Percentiles rank a stretch among this genome's conserved stretches.
These are phyloP conservation scores for Polydesmus complanatus DNA, from an alignment of 2,888 invertebrate genomes.

Conservation along the genomic window DNA sequence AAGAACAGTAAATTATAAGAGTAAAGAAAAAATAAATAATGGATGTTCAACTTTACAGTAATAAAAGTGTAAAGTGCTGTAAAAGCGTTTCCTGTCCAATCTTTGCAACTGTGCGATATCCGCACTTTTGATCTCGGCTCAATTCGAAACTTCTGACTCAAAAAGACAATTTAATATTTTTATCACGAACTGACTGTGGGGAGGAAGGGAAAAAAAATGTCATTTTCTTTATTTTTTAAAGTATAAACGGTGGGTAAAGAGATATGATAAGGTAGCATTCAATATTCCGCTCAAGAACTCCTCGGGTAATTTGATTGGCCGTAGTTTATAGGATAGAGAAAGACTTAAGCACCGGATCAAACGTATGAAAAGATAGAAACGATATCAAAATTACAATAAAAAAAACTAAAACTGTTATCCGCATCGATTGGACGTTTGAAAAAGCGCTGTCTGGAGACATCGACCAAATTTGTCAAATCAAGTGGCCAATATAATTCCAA, in stretches of 20 bases:
- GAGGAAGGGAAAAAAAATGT: neutral
- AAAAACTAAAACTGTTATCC: neutral
- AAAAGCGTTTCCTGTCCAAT: neutral
- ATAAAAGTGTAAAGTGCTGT: neutral
- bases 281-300: neutral
- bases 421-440: neutral
- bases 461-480: neutral
- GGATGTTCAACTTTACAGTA: neutral
- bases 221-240: neutral
- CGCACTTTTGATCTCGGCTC: no score
- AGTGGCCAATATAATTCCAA: neutral
- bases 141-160: neutral
- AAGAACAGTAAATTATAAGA: neutral
- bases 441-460: neutral
- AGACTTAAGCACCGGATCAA: neutral
- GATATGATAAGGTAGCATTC: neutral
- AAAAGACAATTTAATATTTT: neutral
- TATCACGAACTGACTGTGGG: neutral
- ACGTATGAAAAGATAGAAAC: neutral
- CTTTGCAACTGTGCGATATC: neutral
- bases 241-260: neutral
- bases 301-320: neutral
- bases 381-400: neutral
- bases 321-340: neutral
- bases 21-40: neutral